Conservation (phyloP, 2,888 invertebrate species). For the Lissocephala sabroskyi region DNA sequence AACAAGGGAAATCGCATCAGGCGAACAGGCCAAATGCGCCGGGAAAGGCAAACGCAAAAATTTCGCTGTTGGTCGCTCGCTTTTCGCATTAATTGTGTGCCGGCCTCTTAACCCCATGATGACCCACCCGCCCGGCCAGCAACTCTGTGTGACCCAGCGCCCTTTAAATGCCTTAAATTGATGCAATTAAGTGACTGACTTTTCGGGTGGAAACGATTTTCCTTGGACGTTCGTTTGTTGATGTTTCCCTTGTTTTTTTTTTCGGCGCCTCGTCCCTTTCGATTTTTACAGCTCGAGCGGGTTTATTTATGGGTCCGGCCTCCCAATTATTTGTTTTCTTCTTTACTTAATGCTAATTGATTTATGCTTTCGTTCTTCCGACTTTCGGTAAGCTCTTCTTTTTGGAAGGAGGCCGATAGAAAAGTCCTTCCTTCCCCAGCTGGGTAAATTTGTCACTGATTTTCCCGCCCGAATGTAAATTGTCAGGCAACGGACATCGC, state of each 20-base stretch:
- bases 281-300: slow-evolving; percentile 4
- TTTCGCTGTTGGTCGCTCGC: too few relatives aligned
- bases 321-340: slow-evolving; percentile 38
- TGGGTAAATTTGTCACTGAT: slow-evolving; percentile 32
- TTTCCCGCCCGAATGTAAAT: too few relatives aligned
- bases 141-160: slow-evolving; percentile 10
- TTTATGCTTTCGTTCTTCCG: slow-evolving; percentile 26
- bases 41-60: too few relatives aligned
- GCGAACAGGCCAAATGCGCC: too few relatives aligned
- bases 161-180: slow-evolving; percentile 50
- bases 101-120: slow-evolving; percentile 4
- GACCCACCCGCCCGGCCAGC: not conserved
- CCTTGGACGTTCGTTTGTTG: not conserved
- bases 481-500: too few relatives aligned
- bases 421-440: too few relatives aligned
- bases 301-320: slow-evolving; percentile 34
- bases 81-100: slow-evolving; percentile 26
- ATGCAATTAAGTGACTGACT: slow-evolving; percentile 58
- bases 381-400: too few relatives aligned
- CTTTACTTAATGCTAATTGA: slow-evolving; percentile 46
- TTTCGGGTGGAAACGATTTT: too few relatives aligned
- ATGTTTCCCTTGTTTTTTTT: not conserved
- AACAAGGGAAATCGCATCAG: too few relatives aligned
- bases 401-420: too few relatives aligned
- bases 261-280: slow-evolving; percentile 2